Base-by-base conservation (phyloP, 64 coral and sea anemone species). In the Hydrozoanthus tunicans region DNA sequence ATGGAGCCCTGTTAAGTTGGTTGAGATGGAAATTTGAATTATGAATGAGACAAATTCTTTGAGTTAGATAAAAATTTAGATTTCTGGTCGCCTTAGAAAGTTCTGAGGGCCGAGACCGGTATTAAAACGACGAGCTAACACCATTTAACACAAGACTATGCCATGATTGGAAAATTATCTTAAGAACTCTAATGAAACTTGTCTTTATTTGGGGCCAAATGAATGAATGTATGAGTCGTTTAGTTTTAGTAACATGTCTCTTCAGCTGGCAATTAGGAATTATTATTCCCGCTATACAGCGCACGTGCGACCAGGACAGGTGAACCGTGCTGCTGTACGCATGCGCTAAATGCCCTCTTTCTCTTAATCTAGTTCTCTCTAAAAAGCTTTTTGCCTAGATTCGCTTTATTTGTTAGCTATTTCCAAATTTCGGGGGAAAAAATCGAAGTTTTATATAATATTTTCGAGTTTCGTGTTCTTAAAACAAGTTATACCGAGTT, bases 201-300 rank as follows among this genome's bases (percentile, higher is more conserved):
- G 53, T 51, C 7, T 17, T 88, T 5, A 8, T 73, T 88, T 55
- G 32, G 5, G 55, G 74, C 54, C 13, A 60, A 58, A 51, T 76
- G 53, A 76, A 53, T 76, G 72, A 59, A 74, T 74, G 60, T 8
- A 58, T 54, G 53, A 24, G 68, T 88, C 24, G 61, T 75, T 58
- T 58, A 61, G 11, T 93, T 96, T 77, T 69, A 84, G 91, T 82
- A 91, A 95, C 89, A 65, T 83, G 81, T 93, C 92, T 91, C 91
- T 84, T 86, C 91, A 93, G 86, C 94, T 96, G 91, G 52, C 81
- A 96, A 93, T 96, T 96, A 91, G 90, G 74, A 58, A 60, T 64
- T 73, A 79, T 91, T 92, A 81, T 96, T 24, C 25, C 7, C 11
- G 43, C 79, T 70, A 77, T 17, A 55, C 1, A 53, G 65, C 15